Conservation (phyloP, 2,888 invertebrate species). For the Apoda limacodes region DNA sequence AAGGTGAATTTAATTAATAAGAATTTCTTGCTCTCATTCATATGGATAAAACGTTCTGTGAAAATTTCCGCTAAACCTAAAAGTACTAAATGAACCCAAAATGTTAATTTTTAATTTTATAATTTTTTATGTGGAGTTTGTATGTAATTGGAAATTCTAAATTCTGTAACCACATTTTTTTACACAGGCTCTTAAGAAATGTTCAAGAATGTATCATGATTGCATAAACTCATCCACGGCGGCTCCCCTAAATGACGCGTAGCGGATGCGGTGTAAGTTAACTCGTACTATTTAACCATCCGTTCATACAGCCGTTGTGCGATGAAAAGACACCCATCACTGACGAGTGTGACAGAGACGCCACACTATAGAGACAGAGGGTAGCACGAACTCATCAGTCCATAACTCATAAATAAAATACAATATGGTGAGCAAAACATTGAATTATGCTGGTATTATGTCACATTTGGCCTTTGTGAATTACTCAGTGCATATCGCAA, state of each 20-base stretch:
- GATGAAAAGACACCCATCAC: conserved; percentile 52
- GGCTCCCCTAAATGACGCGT: conserved; percentile 59
- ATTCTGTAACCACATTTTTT: too few species aligned
- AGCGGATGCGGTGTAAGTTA: conserved; percentile 66
- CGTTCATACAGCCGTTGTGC: conserved; percentile 58
- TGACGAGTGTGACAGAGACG: conserved; percentile 32
- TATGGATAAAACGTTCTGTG: too few species aligned
- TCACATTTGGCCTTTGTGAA: conserved; percentile 70
- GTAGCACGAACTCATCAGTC: conserved; percentile 42
- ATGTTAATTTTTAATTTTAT: too few species aligned
- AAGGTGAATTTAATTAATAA: too few species aligned
- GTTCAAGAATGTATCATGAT: too few species aligned
- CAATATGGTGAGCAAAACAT: conserved; percentile 72
- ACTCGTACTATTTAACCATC: conserved; percentile 68
- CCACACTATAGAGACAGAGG: conserved; percentile 29
- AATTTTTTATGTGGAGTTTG: too few species aligned
- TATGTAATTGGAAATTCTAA: too few species aligned
- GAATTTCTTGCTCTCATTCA: too few species aligned
- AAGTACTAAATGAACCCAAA: too few species aligned
- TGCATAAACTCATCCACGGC: conserved; percentile 37
- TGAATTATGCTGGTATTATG: conserved; percentile 70
- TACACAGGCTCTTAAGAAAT: too few species aligned
- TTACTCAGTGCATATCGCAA: conserved; percentile 48
- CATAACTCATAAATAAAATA: conserved; percentile 71
- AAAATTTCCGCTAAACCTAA: too few species aligned